A percentile compares a stretch with the other conserved stretches of the same genome.
These are phyloP conservation scores for Drosophila busckii DNA, from an alignment of 1,140 invertebrate genomes.

Conservation along the genomic window DNA sequence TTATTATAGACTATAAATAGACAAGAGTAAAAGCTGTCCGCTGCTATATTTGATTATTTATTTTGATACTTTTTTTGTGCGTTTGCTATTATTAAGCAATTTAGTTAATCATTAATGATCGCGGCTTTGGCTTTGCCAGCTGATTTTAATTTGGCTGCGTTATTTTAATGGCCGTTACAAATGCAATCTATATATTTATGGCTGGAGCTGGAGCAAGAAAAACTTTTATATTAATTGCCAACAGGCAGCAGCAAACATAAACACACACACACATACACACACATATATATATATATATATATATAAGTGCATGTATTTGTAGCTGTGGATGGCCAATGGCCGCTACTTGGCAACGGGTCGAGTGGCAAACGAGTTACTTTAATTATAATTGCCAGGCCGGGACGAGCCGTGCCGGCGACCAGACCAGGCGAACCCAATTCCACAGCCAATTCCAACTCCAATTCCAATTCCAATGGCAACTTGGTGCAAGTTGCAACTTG, in stretches of 20 bases:
- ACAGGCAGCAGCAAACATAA: conserved; percentile 15
- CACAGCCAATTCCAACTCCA: conserved; percentile 14
- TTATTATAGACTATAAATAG: too few relatives aligned
- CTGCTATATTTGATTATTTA: neutral
- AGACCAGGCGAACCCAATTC: conserved; percentile 5
- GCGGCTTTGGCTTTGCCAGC: neutral
- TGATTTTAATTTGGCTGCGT: conserved; percentile 64
- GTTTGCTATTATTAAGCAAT: conserved; percentile 62
- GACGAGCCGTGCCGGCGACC: neutral
- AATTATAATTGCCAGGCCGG: conserved; percentile 38
- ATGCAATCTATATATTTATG: conserved; percentile 30
- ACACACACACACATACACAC: too few relatives aligned
- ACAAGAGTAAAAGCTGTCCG: too few relatives aligned
- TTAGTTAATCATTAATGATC: conserved; percentile 29
- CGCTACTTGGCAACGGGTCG: conserved; percentile 11
- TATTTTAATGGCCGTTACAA: conserved; percentile 59
- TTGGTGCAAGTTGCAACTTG: conserved; percentile 9
- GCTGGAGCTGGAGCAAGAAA: conserved; percentile 35
- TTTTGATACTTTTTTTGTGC: conserved; percentile 33
- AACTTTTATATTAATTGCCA: conserved; percentile 58
- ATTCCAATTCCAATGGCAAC: conserved; percentile 9
- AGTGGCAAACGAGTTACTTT: conserved; percentile 34
- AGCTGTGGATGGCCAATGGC: conserved; percentile 4
- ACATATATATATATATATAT: too few relatives aligned
- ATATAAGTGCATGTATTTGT: too few relatives aligned